Percentiles rank a stretch among this genome's conserved stretches.
These are phyloP conservation scores for Procavia capensis DNA, from an alignment of 2,113 vertebrate species.

Conservation along the genomic window DNA sequence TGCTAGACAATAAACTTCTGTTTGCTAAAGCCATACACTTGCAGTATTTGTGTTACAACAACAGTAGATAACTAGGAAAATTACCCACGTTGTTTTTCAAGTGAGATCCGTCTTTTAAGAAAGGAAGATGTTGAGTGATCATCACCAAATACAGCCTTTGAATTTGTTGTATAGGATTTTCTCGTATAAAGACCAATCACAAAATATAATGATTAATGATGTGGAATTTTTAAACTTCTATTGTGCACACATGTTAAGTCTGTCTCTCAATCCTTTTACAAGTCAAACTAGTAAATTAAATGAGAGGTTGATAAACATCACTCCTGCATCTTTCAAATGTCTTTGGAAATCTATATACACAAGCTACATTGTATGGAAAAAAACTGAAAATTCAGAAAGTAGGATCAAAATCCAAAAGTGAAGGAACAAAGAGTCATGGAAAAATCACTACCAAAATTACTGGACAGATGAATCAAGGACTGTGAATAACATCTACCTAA, in stretches of 20 bases:
- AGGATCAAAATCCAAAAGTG: not conserved
- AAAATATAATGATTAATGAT: not conserved
- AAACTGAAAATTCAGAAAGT: not conserved
- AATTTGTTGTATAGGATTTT: not conserved
- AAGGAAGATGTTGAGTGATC: not conserved
- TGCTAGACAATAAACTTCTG: no score
- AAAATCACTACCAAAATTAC: not conserved
- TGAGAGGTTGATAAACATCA: not conserved
- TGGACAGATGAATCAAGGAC: not conserved
- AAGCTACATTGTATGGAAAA: not conserved
- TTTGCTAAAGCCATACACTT: no score
- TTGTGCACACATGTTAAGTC: not conserved
- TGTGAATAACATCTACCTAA: not conserved
- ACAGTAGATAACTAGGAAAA: not conserved
- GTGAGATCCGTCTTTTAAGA: not conserved
- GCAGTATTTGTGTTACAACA: no score
- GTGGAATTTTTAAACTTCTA: not conserved
- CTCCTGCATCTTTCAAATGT: not conserved
- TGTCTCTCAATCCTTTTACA: not conserved
- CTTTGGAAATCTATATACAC: not conserved
- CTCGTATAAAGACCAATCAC: not conserved
- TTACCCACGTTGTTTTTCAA: not conserved
- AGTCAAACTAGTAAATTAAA: not conserved
- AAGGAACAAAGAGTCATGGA: not conserved
- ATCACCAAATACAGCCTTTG: not conserved